Evolutionary conservation across 2,797 vertebrate species (phyloP).

Genomic region (Petrocephalus schoutedeni): DNA sequence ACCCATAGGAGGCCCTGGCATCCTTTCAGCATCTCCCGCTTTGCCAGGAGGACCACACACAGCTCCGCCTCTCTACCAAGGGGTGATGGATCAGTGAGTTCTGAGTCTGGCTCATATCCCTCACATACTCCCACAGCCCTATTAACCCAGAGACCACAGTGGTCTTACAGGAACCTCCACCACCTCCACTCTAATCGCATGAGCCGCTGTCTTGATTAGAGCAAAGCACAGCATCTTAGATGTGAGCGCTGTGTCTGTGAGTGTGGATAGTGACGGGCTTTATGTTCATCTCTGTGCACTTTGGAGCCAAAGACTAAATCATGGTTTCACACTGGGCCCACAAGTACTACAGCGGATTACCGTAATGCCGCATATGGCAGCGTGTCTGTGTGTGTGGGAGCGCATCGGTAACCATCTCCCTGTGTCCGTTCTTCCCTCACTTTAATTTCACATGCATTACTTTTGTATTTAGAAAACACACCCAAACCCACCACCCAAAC

Average conservation of each 20-base stretch:
- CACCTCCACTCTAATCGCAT: neutral
- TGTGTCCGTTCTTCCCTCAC: neutral
- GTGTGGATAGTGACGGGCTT: neutral
- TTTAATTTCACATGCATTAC: neutral
- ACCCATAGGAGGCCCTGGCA: neutral
- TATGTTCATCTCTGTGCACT: neutral
- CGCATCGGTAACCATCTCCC: neutral
- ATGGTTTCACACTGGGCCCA: neutral
- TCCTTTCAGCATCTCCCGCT: neutral
- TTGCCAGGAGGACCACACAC: neutral
- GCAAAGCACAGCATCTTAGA: neutral
- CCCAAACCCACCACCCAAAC: neutral
- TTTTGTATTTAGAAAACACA: neutral
- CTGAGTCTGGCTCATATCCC: neutral
- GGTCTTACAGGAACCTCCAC: neutral
- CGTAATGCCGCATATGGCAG: neutral
- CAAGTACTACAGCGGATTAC: neutral
- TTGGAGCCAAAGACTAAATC: neutral
- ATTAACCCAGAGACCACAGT: neutral
- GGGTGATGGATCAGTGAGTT: neutral
- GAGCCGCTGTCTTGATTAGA: neutral
- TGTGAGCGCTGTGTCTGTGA: neutral
- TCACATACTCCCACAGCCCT: neutral
- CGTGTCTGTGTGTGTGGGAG: neutral
- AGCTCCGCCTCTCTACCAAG: neutral